Evolutionary conservation across 2,888 invertebrate genomes (phyloP).

Genomic region (Archips xylosteana): DNA sequence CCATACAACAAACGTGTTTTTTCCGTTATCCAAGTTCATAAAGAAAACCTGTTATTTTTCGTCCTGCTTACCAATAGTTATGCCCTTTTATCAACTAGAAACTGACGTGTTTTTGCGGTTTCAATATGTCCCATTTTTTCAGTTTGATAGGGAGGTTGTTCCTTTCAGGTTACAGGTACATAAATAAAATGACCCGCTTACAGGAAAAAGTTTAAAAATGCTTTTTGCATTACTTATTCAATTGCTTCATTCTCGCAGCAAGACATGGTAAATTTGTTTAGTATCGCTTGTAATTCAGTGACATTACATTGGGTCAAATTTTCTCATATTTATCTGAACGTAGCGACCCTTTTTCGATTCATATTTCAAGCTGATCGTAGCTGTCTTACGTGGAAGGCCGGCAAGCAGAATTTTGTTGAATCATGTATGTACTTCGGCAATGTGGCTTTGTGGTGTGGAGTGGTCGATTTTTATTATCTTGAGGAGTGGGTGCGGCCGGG

Average conservation of each 20-base stretch:
- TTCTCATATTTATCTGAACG: conserved; percentile 3
- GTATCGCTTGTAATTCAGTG: not conserved
- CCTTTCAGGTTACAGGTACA: no score
- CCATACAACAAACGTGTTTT: no score
- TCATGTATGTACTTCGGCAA: conserved; percentile 50
- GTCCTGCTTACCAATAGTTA: no score
- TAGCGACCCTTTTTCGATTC: not conserved
- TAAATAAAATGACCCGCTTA: no score
- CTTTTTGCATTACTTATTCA: not conserved
- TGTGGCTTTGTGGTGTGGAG: conserved; percentile 61
- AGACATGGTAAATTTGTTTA: not conserved
- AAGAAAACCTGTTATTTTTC: no score
- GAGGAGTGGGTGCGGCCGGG: conserved; percentile 76
- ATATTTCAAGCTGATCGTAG: conserved; percentile 3
- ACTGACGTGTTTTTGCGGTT: no score
- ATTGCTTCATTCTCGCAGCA: not conserved
- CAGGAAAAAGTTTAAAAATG: no score
- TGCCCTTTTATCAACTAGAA: no score
- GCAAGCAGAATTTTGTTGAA: conserved; percentile 27
- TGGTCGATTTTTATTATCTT: conserved; percentile 83
- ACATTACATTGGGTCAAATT: not conserved
- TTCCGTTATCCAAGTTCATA: no score
- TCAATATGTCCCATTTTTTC: no score
- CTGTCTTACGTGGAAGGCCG: conserved; percentile 9
- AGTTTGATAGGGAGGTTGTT: no score